Base-by-base conservation (phyloP, 2,888 invertebrate genomes). In the Drosophila pseudotalamancana region DNA sequence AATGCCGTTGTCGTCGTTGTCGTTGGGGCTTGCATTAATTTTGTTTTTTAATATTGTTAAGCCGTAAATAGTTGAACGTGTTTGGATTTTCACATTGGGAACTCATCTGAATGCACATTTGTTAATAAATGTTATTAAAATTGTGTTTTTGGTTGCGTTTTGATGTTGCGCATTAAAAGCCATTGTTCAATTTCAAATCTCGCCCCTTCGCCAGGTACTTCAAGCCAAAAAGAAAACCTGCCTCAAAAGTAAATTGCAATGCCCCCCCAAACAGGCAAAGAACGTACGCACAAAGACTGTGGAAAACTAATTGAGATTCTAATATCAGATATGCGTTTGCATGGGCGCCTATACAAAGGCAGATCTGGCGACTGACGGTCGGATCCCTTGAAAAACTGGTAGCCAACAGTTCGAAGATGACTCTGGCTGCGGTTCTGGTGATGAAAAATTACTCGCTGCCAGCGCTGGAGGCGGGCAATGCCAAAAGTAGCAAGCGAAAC, bases 221-320 rank as follows among this genome's bases (percentile, higher is more conserved):
- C 27, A 18, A 12, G 1, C 27, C 2, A 18, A 1, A 4, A 23
- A 14, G 6, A 21, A 55, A 72, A 67, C 49, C 62, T 35, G 59
- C 59, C 61, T 84, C 59, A 73, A 86, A 83, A 76, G 62, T 55
- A 56, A 83, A 79, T 85, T 79, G 72, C 84, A 72, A 70, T 76
- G 66, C 60, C 63, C 39, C 48, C 73, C 72, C 73, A 75, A n/a
- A 67, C 69, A 55, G 57, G 59, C 51, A 40, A 35, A 34, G 45
- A 43, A 43, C 67, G 23, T 60, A 85, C 77, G 79, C 85, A 73
- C 69, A 78, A 75, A 69, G 71, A 65, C 76, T 64, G 71, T 69
- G 83, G 51, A 84, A 84, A 87, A 85, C 87, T 87, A 87, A 82
- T 84, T 87, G 88, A 84, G 83, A 84, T 84, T 84, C 86, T 87